Evolutionary conservation across 2,888 invertebrate species (phyloP).

Genomic region (Diaperis boleti): DNA sequence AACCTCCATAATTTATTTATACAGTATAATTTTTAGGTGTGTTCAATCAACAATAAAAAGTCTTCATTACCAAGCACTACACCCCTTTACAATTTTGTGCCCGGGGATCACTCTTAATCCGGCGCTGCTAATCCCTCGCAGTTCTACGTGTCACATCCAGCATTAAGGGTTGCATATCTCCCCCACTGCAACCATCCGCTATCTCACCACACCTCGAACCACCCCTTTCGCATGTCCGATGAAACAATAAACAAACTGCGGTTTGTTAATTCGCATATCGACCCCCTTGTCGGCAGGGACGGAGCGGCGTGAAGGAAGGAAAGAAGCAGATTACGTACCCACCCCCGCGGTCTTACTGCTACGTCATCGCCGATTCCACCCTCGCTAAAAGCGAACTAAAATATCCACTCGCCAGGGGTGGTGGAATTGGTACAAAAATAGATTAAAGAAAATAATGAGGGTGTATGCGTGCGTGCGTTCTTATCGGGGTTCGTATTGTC

Average conservation of each 20-base stretch:
- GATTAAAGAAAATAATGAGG: constrained; percentile 20
- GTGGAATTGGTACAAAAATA: constrained; percentile 21
- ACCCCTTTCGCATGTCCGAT: constrained; percentile 6
- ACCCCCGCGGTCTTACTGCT: constrained; percentile 26
- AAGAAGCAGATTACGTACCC: not conserved
- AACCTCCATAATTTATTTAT: too few species aligned
- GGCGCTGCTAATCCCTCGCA: too few species aligned
- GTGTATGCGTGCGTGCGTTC: not conserved
- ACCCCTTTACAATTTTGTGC: too few species aligned
- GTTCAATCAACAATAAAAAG: too few species aligned
- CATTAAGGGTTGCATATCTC: not conserved
- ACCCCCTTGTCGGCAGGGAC: not conserved
- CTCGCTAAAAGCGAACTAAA: constrained; percentile 21
- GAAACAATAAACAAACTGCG: constrained; percentile 24
- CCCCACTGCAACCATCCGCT: not conserved
- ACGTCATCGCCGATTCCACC: constrained; percentile 32
- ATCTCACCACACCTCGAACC: not conserved
- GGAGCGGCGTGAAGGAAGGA: not conserved
- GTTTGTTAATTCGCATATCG: constrained; percentile 9
- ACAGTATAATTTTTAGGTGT: too few species aligned
- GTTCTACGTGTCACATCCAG: not conserved
- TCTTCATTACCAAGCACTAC: too few species aligned
- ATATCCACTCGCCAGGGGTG: constrained; percentile 28
- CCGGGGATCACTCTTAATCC: too few species aligned
- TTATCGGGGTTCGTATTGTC: constrained; percentile 6